Conservation (phyloP, 2,113 vertebrate genomes). For the Potamarius usumacintae region DNA sequence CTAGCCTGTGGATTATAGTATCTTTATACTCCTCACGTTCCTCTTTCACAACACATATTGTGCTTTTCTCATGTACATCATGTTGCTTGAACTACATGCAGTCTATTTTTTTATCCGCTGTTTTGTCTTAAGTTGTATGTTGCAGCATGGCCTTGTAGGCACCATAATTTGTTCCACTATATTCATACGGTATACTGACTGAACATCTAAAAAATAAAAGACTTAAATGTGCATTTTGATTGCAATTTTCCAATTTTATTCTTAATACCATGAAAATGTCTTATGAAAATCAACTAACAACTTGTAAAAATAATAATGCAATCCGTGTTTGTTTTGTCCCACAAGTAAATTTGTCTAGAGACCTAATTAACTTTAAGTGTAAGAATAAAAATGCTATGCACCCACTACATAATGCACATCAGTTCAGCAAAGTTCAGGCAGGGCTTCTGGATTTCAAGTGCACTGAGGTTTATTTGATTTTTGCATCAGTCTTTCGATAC, state of each 20-base stretch:
- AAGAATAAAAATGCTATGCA: background rate
- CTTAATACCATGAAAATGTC: background rate
- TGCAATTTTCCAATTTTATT: background rate
- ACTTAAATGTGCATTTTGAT: background rate
- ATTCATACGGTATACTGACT: background rate
- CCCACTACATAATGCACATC: background rate
- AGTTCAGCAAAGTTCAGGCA: constrained; percentile 8
- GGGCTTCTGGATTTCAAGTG: background rate
- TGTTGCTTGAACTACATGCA: background rate
- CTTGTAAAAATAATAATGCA: background rate
- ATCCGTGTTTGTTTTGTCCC: background rate
- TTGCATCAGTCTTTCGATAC: background rate
- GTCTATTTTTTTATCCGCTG: background rate
- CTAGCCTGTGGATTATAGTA: background rate
- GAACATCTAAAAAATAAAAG: background rate
- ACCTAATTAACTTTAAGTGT: background rate
- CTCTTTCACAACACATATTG: background rate
- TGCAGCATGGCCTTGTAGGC: background rate
- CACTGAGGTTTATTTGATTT: constrained; percentile 44
- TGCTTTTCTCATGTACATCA: background rate
- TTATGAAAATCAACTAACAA: background rate
- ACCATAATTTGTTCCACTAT: background rate
- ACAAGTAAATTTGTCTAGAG: background rate
- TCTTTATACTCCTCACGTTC: background rate
- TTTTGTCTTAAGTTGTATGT: background rate